These are phyloP conservation scores for Autographa gamma DNA, from an alignment of 2,888 invertebrate genomes.

Conservation along the genomic window DNA sequence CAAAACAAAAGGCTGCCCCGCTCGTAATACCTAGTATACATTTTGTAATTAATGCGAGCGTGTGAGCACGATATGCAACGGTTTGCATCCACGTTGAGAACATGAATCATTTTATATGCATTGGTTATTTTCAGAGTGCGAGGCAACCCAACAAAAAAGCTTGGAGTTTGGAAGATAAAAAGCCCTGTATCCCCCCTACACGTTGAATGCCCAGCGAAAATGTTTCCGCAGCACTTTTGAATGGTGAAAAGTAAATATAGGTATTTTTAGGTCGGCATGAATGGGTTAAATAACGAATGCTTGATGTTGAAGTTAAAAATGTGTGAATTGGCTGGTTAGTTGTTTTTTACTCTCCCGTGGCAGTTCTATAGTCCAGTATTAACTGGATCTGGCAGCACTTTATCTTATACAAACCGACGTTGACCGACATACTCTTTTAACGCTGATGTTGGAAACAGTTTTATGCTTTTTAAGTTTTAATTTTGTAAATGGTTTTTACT, in stretches of 20 bases:
- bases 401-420: background rate
- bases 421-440: background rate
- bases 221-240: slow-evolving; percentile 57
- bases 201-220: slow-evolving; percentile 58
- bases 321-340: slow-evolving; percentile 31
- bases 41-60: slow-evolving; percentile 76
- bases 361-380: background rate
- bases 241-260: slow-evolving; percentile 50
- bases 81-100: slow-evolving; percentile 65
- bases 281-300: slow-evolving; percentile 48
- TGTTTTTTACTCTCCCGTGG: slow-evolving; percentile 14
- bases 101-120: slow-evolving; percentile 83
- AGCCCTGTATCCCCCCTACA: slow-evolving; percentile 51
- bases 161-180: slow-evolving; percentile 65
- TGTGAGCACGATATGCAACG: slow-evolving; percentile 66
- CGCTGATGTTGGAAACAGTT: background rate
- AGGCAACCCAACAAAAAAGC: slow-evolving; percentile 63
- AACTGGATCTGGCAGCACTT: background rate
- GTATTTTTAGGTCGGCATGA: slow-evolving; percentile 56
- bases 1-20: slow-evolving; percentile 46
- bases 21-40: slow-evolving; percentile 60
- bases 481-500: background rate
- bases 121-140: slow-evolving; percentile 73
- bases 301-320: slow-evolving; percentile 35
- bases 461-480: background rate